phyloP scores from a whole-genome alignment of 2,888 invertebrate genomes.

The Trachelus stipa region DNA sequence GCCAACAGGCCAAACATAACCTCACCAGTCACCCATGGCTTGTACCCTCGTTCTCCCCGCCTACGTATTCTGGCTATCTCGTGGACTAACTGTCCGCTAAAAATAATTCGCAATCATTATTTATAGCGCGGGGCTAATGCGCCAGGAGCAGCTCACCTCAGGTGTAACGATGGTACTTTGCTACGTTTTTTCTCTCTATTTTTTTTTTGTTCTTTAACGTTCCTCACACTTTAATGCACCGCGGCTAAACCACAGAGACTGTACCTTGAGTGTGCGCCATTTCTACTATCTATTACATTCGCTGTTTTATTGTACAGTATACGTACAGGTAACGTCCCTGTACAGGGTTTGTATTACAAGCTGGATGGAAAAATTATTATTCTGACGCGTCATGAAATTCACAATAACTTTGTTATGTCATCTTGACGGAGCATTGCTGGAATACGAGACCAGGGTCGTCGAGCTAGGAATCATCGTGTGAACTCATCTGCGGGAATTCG shows the following conservation, averaged over 20 bases:
- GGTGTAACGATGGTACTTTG: background rate
- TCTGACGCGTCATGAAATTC: background rate
- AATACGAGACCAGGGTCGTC: background rate
- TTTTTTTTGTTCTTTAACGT: background rate
- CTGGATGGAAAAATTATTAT: background rate
- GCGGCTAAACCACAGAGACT: background rate
- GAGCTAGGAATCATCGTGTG: background rate
- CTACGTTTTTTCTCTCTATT: background rate
- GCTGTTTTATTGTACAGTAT: background rate
- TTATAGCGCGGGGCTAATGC: conserved; percentile 27
- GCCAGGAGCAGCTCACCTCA: background rate
- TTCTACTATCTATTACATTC: background rate
- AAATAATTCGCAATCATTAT: conserved; percentile 43
- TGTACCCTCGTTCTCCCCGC: conserved; percentile 1
- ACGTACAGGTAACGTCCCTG: background rate
- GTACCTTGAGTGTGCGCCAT: background rate
- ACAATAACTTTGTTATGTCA: background rate
- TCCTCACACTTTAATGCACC: background rate
- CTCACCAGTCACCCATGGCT: conserved; percentile 28
- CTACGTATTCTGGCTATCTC: conserved; percentile 12
- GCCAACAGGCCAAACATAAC: conserved; percentile 39
- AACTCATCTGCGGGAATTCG: background rate
- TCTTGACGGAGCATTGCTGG: background rate
- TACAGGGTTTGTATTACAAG: background rate
- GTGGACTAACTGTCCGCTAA: conserved; percentile 29